Base-by-base conservation (phyloP, 2,888 invertebrate genomes). In the Acanthococcus lagerstroemiae region DNA sequence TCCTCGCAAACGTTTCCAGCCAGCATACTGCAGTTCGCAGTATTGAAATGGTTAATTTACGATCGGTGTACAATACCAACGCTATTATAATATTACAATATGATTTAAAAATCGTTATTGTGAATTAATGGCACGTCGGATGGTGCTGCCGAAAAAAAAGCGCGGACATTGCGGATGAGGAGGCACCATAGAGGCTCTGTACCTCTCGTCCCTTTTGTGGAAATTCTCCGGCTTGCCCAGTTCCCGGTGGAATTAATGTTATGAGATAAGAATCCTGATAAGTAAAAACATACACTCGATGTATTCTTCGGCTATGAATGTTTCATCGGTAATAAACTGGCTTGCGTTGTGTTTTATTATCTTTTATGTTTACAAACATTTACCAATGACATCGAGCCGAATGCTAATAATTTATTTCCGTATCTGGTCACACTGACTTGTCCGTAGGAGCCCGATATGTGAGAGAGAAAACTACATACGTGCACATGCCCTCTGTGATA, bases 321-420 rank as follows among this genome's bases (percentile, higher is more conserved):
- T 60, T 60, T 60, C 45, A 60, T 48, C 46, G 50, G 60, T 60
- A 60, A 60, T 60, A 60, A 60, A 60, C 60, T 60, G 48, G 60
- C 60, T 60, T 26, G 60, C 60, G 60, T 60, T 56, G 17, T 60
- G 48, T 60, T 60, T 60, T 60, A 60, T 60, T 60, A 60, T 60
- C 60, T 60, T 19, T 48, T 21, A 44, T 46, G 48, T 60, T 45
- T 60, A 45, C 60, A 45, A 25, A 60, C 46, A 48, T 60, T 26
- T 60, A 60, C 27, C 19, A 46, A 60, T 48, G 60, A 60, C 60
- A 60, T 60, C 60, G 48, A 60, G 60, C 60, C 60, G 26, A 57
- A 60, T 60, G 48, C 48, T 60, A 60, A 60, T 60, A 60, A 60
- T 60, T 60, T 60, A 60, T 60, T 60, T 60, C 46, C 46, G 26